Evolutionary conservation across 2,113 vertebrate species (phyloP).

Genomic region (Psophia crepitans): DNA sequence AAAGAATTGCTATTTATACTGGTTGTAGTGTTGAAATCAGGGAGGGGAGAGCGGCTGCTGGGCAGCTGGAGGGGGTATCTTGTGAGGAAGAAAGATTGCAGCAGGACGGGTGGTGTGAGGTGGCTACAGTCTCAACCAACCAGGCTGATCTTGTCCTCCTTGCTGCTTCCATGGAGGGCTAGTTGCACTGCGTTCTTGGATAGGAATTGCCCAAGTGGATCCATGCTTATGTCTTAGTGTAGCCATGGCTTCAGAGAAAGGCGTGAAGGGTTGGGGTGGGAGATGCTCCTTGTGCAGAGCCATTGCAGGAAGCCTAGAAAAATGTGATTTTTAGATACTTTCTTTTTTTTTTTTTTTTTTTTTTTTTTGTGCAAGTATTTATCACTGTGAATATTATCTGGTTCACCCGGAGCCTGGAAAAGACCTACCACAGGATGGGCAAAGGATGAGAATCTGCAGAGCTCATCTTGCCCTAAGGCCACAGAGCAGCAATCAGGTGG

Average conservation of each 20-base stretch:
- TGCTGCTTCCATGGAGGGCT: background rate
- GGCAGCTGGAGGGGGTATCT: background rate
- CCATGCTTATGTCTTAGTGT: fast-evolving
- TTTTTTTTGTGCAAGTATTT: background rate
- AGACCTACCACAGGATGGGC: conserved; percentile 39
- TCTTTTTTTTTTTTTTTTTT: background rate
- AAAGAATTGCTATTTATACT: background rate
- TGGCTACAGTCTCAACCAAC: background rate
- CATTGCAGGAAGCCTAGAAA: background rate
- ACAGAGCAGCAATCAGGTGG: background rate
- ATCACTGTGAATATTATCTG: background rate
- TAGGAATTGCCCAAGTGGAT: background rate
- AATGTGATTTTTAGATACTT: background rate
- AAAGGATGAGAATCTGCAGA: conserved; percentile 22
- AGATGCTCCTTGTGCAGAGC: background rate
- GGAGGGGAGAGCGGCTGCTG: background rate
- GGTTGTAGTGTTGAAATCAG: background rate
- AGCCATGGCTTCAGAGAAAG: background rate
- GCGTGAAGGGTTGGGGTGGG: background rate
- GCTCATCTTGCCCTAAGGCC: background rate
- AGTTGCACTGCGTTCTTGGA: fast-evolving
- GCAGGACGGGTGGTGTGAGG: background rate
- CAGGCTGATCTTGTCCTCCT: background rate
- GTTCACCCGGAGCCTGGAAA: background rate
- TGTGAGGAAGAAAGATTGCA: background rate